phyloP scores from a whole-genome alignment of 2,113 vertebrate species.

The Labeo catla region DNA sequence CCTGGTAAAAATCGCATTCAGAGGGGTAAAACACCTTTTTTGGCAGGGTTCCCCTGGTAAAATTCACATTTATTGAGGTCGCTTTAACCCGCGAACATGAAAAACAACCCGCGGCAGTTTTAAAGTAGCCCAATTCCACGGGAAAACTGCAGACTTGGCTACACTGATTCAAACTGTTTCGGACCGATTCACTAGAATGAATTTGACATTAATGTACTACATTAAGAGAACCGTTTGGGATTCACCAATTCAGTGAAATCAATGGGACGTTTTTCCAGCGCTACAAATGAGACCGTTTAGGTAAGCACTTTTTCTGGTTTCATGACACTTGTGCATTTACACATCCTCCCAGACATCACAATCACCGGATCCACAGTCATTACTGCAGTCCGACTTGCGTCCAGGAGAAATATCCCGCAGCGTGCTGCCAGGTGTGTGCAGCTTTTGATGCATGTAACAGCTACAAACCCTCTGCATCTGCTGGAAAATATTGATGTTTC shows the following conservation, averaged over 20 bases:
- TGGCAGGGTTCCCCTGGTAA: too few species aligned
- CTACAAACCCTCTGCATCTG: conserved; percentile 65
- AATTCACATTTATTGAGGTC: too few species aligned
- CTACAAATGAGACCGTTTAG: background rate
- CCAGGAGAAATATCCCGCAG: conserved; percentile 50
- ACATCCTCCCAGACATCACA: conserved; percentile 37
- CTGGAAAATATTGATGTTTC: conserved; percentile 66
- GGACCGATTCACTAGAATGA: background rate
- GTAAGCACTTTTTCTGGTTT: conserved; percentile 35
- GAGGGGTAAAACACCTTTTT: too few species aligned
- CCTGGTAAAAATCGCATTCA: too few species aligned
- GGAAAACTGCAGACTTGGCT: too few species aligned
- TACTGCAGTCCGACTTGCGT: conserved; percentile 45
- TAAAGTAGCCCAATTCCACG: too few species aligned
- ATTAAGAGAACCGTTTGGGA: background rate
- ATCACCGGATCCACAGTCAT: conserved; percentile 1
- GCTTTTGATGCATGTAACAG: conserved; percentile 60
- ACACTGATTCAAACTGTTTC: background rate
- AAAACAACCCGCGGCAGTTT: too few species aligned
- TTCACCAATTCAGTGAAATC: background rate
- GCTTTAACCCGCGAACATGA: too few species aligned
- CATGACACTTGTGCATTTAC: conserved; percentile 31
- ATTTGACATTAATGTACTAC: background rate
- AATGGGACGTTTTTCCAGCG: background rate
- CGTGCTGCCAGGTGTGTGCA: conserved; percentile 67